These are phyloP conservation scores for Ceratitis capitata DNA, from an alignment of 1,140 invertebrate genomes.

Conservation along the genomic window DNA sequence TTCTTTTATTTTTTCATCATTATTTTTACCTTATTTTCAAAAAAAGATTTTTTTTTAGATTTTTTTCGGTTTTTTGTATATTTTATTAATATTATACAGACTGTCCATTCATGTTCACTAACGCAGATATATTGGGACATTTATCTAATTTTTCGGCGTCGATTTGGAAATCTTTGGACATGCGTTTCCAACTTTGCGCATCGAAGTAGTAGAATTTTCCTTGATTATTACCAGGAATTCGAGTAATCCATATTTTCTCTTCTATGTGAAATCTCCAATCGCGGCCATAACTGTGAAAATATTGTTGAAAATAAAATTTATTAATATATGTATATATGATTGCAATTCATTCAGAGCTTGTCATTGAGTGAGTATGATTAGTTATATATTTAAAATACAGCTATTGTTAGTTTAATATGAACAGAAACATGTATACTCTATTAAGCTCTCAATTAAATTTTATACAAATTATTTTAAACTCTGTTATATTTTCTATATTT, in stretches of 20 bases:
- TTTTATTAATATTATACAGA: slow-evolving; percentile 66
- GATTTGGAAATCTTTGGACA: slow-evolving; percentile 95
- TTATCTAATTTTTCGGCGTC: slow-evolving; percentile 96
- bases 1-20: slow-evolving; percentile 44
- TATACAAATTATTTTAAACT: no score
- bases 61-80: slow-evolving; percentile 57
- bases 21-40: slow-evolving; percentile 44
- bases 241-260: slow-evolving; percentile 98
- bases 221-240: slow-evolving; percentile 90
- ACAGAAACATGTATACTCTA: no score
- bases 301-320: neutral
- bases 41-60: slow-evolving; percentile 46
- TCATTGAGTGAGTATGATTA: no score
- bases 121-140: slow-evolving; percentile 66
- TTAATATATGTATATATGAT: neutral
- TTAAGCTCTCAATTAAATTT: no score
- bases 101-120: slow-evolving; percentile 64
- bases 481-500: neutral
- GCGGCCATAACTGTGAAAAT: slow-evolving; percentile 81
- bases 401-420: no score
- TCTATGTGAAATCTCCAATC: slow-evolving; percentile 99
- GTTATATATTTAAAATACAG: no score
- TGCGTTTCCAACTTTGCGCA: slow-evolving; percentile 95
- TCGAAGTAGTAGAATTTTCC: slow-evolving; percentile 99
- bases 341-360: no score